phyloP scores from a whole-genome alignment of 2,888 invertebrate species.

The Limnephilus lunatus region DNA sequence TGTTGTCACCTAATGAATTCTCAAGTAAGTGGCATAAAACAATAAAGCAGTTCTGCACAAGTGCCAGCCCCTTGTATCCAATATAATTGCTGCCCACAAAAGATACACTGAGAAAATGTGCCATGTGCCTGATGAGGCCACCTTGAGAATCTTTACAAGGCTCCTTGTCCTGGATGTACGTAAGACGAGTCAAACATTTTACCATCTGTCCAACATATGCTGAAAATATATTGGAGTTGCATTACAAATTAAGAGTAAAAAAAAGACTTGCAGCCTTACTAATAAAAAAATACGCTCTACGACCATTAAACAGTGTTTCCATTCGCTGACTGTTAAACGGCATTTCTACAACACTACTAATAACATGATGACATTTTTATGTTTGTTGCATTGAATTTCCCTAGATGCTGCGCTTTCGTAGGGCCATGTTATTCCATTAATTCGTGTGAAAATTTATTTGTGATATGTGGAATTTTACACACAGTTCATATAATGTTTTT shows the following conservation, averaged over 20 bases:
- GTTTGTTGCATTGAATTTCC: no score
- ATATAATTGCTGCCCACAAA: slow-evolving; percentile 56
- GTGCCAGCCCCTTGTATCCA: slow-evolving; percentile 62
- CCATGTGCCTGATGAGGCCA: slow-evolving; percentile 53
- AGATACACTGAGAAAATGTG: slow-evolving; percentile 51
- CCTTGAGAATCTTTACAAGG: neutral
- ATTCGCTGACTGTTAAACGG: no score
- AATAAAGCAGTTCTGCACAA: slow-evolving; percentile 61
- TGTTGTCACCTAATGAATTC: slow-evolving; percentile 67
- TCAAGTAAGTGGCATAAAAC: slow-evolving; percentile 59
- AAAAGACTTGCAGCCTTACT: neutral
- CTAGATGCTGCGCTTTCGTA: no score
- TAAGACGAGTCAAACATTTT: slow-evolving; percentile 59
- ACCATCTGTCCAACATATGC: slow-evolving; percentile 63
- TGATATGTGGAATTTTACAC: no score
- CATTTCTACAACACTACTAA: no score
- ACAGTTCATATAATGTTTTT: no score
- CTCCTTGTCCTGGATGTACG: neutral
- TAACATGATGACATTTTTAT: no score
- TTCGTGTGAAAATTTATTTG: no score
- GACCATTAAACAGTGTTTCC: no score
- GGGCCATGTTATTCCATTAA: no score
- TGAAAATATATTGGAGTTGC: slow-evolving; percentile 43
- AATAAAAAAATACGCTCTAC: no score
- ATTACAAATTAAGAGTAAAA: neutral